Base-by-base conservation (phyloP, 2,113 vertebrate genomes). In the Gobiocypris rarus region DNA sequence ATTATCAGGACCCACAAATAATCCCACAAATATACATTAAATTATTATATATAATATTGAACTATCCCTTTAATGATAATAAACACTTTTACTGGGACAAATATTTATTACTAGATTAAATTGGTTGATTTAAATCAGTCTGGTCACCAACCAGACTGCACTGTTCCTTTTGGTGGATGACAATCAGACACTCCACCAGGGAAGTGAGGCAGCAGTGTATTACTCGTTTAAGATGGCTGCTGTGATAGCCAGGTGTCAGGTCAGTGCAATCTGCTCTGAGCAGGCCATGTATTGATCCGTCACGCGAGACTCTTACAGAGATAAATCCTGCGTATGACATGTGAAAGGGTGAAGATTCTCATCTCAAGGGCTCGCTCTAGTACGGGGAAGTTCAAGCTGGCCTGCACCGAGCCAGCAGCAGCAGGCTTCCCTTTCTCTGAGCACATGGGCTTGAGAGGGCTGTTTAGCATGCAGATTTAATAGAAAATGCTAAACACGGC, bases 161-260 rank as follows among this genome's bases (percentile, higher is more conserved):
- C 43, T 67, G 26, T 81, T 81, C 77, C 56, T 88, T 61, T 85
- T 85, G 59, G 73, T 85, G 69, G 56, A 82, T 70, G 43, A 70
- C 81, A 85, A 84, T 84, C 87, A 83, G 61, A 52, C 82, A 61
- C 70, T 86, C 77, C 50, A 26, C 82, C 82, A 65, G 77, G 73
- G 75, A 70, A 81, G 87, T 70, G 79, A 81, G 75, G 59, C 75
- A 76, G 84, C 59, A 83, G 87, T 76, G 81, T 85, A 84, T 84
- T 76, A 84, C 77, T 86, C 78, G 58, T 83, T 83, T 63, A 84
- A 86, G 87, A 86, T 82, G 84, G 76, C 82, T 48, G 56, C 70
- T 78, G 81, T 70, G 85, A 86, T 82, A 86, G 81, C 77, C 84
- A 88, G 84, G 87, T 88, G 87, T 88, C 87, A 83, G 87, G 70